These are phyloP conservation scores for Sander vitreus DNA, from an alignment of 2,113 vertebrate species.

Conservation along the genomic window DNA sequence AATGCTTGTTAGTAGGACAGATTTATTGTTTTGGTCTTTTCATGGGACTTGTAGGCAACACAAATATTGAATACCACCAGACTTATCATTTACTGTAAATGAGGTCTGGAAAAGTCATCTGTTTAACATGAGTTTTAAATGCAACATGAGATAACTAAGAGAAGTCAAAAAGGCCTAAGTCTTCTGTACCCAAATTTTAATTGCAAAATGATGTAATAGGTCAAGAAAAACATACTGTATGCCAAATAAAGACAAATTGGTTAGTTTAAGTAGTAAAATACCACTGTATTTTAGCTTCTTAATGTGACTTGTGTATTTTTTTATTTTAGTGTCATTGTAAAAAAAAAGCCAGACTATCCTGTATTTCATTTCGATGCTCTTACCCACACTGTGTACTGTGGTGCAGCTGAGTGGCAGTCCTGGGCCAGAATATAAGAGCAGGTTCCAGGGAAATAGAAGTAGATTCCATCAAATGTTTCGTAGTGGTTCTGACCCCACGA, in stretches of 20 bases:
- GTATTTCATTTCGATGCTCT: constrained; percentile 65
- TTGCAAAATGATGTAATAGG: background rate
- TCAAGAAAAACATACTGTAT: background rate
- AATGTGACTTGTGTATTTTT: background rate
- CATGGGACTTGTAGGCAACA: background rate
- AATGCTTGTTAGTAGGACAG: background rate
- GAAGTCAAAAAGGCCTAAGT: background rate
- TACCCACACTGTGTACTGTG: constrained; percentile 97
- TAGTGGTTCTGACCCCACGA: constrained; percentile 97
- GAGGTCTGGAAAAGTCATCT: no score
- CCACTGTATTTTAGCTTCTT: background rate
- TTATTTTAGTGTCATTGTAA: background rate
- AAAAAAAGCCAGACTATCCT: background rate
- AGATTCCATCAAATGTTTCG: constrained; percentile 98
- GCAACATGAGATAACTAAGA: background rate
- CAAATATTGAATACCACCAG: background rate
- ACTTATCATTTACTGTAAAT: background rate
- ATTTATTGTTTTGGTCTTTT: background rate
- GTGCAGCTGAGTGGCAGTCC: constrained; percentile 91
- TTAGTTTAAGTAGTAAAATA: background rate
- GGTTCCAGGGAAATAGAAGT: constrained; percentile 96
- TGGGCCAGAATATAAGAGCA: constrained; percentile 98
- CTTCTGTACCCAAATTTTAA: background rate
- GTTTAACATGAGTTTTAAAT: background rate
- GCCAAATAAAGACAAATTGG: background rate